A percentile compares a stretch with the other conserved stretches of the same genome.
These are phyloP conservation scores for Amphibalanus amphitrite DNA, from an alignment of 1,140 invertebrate species.

Conservation along the genomic window DNA sequence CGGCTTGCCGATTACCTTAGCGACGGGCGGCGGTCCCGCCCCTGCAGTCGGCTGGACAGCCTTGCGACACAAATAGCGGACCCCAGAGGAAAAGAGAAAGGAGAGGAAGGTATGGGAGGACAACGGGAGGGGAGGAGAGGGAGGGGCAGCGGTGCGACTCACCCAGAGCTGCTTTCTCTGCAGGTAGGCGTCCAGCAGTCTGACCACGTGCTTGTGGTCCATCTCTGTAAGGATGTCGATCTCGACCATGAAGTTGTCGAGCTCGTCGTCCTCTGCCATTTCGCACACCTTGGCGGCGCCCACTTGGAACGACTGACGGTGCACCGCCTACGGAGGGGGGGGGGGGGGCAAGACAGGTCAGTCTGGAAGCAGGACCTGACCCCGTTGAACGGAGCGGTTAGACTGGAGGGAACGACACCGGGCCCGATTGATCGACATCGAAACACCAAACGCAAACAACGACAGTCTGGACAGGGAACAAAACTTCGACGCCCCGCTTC, in stretches of 20 bases:
- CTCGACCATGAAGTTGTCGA: constrained; percentile 96
- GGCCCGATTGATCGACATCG: not conserved
- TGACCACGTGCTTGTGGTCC: constrained; percentile 87
- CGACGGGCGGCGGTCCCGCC: too few species aligned
- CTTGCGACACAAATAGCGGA: too few species aligned
- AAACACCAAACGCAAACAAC: not conserved
- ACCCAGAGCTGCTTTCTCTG: constrained; percentile 82
- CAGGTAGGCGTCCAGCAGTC: constrained; percentile 88
- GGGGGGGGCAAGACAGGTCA: constrained; percentile 11
- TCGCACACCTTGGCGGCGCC: constrained; percentile 95
- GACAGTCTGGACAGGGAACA: not conserved
- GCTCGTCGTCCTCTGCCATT: constrained; percentile 75
- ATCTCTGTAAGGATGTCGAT: constrained; percentile 95
- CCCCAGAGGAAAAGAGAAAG: too few species aligned
- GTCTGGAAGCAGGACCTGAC: not conserved
- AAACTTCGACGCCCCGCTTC: too few species aligned
- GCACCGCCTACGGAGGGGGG: constrained; percentile 47
- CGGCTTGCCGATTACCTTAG: too few species aligned
- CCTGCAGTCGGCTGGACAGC: too few species aligned
- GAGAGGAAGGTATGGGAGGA: too few species aligned
- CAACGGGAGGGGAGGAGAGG: too few species aligned
- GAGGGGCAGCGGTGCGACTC: constrained; percentile 24
- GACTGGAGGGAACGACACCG: not conserved
- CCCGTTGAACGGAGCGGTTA: constrained; percentile 1
- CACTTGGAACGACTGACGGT: constrained; percentile 59